Evolutionary conservation across 2,113 vertebrate genomes (phyloP).

Genomic region (Coptodon rendalli): DNA sequence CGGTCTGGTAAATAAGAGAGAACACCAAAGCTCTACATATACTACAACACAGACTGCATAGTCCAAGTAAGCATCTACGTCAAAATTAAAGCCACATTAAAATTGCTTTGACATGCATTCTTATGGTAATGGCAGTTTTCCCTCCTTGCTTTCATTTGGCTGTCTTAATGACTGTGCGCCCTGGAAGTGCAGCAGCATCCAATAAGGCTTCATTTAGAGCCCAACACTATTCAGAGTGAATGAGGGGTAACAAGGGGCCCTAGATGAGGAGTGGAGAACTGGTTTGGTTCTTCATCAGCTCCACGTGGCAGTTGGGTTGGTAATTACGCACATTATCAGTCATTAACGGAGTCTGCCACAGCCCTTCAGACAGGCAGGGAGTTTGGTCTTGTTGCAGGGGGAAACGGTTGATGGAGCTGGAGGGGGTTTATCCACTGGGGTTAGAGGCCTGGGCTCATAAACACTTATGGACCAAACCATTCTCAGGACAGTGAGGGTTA

Average conservation of each 20-base stretch:
- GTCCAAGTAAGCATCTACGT: not conserved
- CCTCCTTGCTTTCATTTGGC: constrained; percentile 38
- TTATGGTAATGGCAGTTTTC: constrained; percentile 48
- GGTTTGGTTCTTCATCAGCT: constrained; percentile 52
- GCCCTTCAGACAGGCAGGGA: constrained; percentile 14
- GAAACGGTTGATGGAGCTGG: not conserved
- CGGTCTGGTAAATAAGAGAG: constrained; percentile 39
- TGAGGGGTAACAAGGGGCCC: constrained; percentile 48
- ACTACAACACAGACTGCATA: constrained; percentile 18
- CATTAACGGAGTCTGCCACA: constrained; percentile 58
- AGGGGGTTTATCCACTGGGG: not conserved
- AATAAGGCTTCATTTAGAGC: constrained; percentile 39
- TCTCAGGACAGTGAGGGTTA: not conserved
- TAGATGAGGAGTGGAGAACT: constrained; percentile 42
- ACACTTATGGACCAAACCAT: not conserved
- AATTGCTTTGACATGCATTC: constrained; percentile 55
- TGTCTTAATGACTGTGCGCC: constrained; percentile 39
- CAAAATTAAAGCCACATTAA: constrained; percentile 57
- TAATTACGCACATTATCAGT: constrained; percentile 71
- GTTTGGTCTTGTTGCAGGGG: not conserved
- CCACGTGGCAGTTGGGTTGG: constrained; percentile 41
- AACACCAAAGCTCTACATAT: constrained; percentile 17
- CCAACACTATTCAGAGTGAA: constrained; percentile 45
- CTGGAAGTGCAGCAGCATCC: constrained; percentile 30
- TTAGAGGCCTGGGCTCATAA: not conserved